Evolutionary conservation across 2,113 vertebrate species (phyloP).

Genomic region (Cyrtonyx montezumae): DNA sequence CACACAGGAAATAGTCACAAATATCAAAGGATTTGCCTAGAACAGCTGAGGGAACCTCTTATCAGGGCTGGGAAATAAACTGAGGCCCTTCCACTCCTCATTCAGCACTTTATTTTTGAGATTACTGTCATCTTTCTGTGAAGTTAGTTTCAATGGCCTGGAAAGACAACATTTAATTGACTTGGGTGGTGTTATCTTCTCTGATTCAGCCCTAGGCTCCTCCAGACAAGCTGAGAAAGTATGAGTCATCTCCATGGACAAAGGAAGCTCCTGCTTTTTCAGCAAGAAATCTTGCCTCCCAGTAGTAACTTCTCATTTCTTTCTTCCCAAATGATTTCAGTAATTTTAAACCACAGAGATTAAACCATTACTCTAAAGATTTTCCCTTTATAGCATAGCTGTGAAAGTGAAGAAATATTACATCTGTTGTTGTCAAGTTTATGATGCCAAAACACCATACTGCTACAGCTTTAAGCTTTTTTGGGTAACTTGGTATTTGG

Average conservation of each 20-base stretch:
- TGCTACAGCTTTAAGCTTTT: background rate
- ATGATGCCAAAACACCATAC: background rate
- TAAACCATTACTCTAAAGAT: background rate
- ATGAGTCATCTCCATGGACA: background rate
- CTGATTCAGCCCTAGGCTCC: background rate
- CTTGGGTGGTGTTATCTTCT: conserved; percentile 1
- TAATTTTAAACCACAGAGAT: background rate
- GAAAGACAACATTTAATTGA: conserved; percentile 11
- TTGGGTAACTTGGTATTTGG: background rate
- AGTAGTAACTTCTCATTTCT: background rate
- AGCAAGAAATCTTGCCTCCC: background rate
- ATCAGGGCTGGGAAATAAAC: conserved; percentile 32
- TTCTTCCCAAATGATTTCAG: background rate
- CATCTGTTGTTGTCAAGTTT: background rate
- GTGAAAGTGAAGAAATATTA: background rate
- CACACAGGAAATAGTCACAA: background rate
- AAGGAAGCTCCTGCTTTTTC: background rate
- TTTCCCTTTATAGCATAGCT: background rate
- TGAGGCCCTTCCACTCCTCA: conserved; percentile 1
- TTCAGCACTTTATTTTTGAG: background rate
- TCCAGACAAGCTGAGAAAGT: background rate
- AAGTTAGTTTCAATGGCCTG: background rate
- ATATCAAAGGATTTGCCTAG: background rate
- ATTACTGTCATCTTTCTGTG: background rate
- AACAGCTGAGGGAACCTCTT: background rate